Conservation (phyloP, 1,140 invertebrate genomes). For the Scaptomyza graminum region DNA sequence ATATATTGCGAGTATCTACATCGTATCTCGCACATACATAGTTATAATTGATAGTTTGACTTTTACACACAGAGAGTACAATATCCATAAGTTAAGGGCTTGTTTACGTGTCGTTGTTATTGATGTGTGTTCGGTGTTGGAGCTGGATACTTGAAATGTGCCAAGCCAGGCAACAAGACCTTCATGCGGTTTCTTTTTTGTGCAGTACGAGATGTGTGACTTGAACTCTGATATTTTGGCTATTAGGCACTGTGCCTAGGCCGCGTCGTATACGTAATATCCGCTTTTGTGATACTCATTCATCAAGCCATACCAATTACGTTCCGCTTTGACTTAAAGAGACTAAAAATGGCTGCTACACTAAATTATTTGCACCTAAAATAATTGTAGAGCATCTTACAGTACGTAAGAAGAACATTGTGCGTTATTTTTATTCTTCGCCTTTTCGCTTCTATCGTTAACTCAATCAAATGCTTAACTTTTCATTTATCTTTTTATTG, state of each 20-base stretch:
- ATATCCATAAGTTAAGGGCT: slow-evolving; percentile 71
- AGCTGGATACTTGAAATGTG: slow-evolving; percentile 74
- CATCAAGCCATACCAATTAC: slow-evolving; percentile 33
- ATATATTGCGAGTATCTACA: slow-evolving; percentile 48
- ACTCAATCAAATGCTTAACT: slow-evolving; percentile 69
- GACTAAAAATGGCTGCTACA: background rate
- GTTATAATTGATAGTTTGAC: slow-evolving; percentile 81
- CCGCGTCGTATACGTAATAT: slow-evolving; percentile 47
- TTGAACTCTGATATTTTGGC: slow-evolving; percentile 56
- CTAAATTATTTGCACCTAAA: slow-evolving; percentile 71
- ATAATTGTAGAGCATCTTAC: slow-evolving; percentile 43
- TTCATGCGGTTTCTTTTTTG: slow-evolving; percentile 8
- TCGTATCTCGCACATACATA: slow-evolving; percentile 73
- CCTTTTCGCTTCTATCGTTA: slow-evolving; percentile 50
- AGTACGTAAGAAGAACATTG: slow-evolving; percentile 59
- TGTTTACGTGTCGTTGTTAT: slow-evolving; percentile 47
- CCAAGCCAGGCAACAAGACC: slow-evolving; percentile 45
- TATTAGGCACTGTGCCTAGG: slow-evolving; percentile 16
- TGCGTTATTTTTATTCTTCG: slow-evolving; percentile 34
- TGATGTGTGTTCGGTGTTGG: slow-evolving; percentile 41
- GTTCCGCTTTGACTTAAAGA: background rate
- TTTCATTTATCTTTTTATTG: slow-evolving; percentile 21
- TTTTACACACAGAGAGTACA: slow-evolving; percentile 51
- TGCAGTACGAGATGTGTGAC: background rate
- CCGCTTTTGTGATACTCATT: slow-evolving; percentile 62